Conservation (phyloP, 2,888 invertebrate species). For the Periphyllus acericola region DNA sequence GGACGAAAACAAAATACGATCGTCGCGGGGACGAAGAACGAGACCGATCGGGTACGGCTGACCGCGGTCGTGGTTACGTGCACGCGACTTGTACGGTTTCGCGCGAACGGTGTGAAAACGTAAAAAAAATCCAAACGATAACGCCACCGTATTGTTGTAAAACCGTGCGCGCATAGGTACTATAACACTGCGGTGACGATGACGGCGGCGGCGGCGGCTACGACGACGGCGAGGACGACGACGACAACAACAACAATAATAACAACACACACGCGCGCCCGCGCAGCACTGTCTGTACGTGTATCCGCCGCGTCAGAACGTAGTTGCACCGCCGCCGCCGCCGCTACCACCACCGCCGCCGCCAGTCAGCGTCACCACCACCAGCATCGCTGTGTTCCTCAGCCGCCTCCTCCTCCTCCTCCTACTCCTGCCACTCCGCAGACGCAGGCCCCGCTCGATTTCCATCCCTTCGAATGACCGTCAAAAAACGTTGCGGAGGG, state of each 20-base stretch:
- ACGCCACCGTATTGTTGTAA: too few relatives aligned
- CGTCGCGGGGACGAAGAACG: too few relatives aligned
- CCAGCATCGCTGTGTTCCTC: conserved; percentile 33
- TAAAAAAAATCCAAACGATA: too few relatives aligned
- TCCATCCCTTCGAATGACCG: conserved; percentile 58
- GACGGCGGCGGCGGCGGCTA: background rate
- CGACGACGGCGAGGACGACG: conserved; percentile 4
- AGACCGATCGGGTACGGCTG: too few relatives aligned
- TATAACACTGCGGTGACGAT: background rate
- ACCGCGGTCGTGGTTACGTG: background rate
- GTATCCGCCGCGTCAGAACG: conserved; percentile 44
- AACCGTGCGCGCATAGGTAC: too few relatives aligned
- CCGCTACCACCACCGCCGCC: conserved; percentile 8
- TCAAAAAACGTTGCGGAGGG: conserved; percentile 35
- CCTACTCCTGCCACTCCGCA: background rate
- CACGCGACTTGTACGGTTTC: too few relatives aligned
- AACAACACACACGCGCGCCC: conserved; percentile 52
- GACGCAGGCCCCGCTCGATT: conserved; percentile 65
- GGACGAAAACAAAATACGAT: too few relatives aligned
- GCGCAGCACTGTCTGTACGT: conserved; percentile 53
- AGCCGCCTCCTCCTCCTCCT: conserved; percentile 66
- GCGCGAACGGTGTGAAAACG: too few relatives aligned
- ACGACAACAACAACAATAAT: conserved; percentile 39
- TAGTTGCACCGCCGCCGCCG: conserved; percentile 36
- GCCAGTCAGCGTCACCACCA: background rate